Conservation (phyloP, 2,888 invertebrate species). For the Lypha dubia region DNA sequence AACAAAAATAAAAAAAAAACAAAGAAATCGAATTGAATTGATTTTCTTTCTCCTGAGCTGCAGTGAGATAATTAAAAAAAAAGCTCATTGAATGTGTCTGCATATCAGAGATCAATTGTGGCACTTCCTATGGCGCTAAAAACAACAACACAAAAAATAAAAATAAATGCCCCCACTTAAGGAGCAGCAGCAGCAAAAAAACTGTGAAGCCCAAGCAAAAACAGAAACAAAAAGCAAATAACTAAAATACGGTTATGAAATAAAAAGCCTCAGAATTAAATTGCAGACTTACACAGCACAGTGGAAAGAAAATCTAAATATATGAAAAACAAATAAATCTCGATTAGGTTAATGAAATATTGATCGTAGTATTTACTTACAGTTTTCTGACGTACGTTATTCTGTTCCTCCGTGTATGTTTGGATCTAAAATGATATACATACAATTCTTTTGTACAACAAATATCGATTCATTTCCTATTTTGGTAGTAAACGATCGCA, state of each 20-base stretch:
- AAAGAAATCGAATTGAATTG: neutral
- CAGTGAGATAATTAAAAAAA: constrained; percentile 9
- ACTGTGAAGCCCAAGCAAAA: constrained; percentile 51
- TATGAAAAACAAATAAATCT: too few relatives aligned
- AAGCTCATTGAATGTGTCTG: constrained; percentile 55
- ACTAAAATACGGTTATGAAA: constrained; percentile 71
- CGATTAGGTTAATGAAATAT: too few relatives aligned
- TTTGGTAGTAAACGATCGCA: too few relatives aligned
- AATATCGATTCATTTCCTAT: too few relatives aligned
- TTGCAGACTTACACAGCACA: constrained; percentile 4
- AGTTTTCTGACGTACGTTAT: too few relatives aligned
- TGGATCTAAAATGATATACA: too few relatives aligned
- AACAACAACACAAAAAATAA: constrained; percentile 40
- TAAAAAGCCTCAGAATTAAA: constrained; percentile 72
- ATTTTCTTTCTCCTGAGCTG: constrained; percentile 5
- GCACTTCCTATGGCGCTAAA: constrained; percentile 73
- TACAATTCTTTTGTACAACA: too few relatives aligned
- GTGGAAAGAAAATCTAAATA: neutral
- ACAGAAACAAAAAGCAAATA: too few relatives aligned
- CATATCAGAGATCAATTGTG: constrained; percentile 72
- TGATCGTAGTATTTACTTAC: too few relatives aligned
- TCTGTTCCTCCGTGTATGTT: too few relatives aligned
- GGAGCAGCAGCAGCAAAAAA: constrained; percentile 44
- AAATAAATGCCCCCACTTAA: constrained; percentile 31
- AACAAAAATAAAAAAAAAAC: neutral